Percentiles rank a stretch among this genome's conserved stretches.
Conservation (phyloP, 2,797 vertebrate species). For the Octomys mimax region DNA sequence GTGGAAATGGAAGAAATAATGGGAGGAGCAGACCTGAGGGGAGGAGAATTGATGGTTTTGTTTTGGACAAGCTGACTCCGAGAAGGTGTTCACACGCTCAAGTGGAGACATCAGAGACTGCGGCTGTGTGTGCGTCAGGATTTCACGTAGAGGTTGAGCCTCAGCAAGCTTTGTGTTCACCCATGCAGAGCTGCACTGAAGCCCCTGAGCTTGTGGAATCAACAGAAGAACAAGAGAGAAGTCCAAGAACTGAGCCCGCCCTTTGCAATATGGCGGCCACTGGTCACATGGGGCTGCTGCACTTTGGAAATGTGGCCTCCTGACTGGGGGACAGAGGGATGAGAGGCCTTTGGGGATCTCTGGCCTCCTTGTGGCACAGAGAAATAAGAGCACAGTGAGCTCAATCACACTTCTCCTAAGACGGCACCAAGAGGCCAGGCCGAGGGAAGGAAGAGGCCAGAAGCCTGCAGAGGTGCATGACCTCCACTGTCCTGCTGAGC, state of each 20-base stretch:
- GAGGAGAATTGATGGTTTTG: not conserved
- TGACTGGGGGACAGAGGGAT: not conserved
- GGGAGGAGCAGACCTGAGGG: not conserved
- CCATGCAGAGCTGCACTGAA: not conserved
- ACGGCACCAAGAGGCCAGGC: not conserved
- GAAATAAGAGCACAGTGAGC: not conserved
- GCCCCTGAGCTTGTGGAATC: not conserved
- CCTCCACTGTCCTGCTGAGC: no score
- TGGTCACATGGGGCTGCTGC: no score
- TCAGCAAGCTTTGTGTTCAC: not conserved
- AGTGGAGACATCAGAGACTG: not conserved
- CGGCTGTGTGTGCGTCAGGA: not conserved
- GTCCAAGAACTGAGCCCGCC: accelerated
- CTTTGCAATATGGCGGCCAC: not conserved
- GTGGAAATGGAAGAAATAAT: not conserved
- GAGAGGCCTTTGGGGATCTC: not conserved
- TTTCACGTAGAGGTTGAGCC: not conserved
- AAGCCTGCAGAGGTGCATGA: not conserved
- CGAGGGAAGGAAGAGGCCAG: not conserved
- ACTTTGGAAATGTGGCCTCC: no score
- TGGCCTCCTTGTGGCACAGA: not conserved
- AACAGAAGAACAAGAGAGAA: not conserved
- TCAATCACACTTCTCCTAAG: not conserved
- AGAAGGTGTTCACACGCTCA: not conserved
- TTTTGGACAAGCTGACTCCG: not conserved